Evolutionary conservation across 2,888 invertebrate species (phyloP), one percentile per base, ranked within the genome.

Genomic region (Ceraclea dissimilis): DNA sequence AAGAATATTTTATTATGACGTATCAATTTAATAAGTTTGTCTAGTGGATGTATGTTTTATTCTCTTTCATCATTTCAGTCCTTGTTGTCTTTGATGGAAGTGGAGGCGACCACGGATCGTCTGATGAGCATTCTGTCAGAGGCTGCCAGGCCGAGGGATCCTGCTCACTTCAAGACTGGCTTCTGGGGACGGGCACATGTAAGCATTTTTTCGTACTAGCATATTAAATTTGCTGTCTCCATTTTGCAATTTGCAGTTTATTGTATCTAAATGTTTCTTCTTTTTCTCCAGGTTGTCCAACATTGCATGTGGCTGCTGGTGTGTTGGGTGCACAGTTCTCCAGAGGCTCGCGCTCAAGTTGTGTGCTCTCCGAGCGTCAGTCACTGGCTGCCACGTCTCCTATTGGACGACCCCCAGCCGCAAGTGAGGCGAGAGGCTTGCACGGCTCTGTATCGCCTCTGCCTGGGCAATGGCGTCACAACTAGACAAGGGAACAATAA

Each of bases 101-200:
- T 90, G 2, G 88, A 91, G 62, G 80, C 84, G 34, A 91, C 93
- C 0, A 84, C 94, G 69, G 84, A 88, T 48, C 81, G 93, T 59
- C 75, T 95, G 59, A 91, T 92, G 63, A 89, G 88, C 62, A 93
- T 95, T 67, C 73, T 95, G 22, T 88, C 89, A 66, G 92, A 94
- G 70, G 93, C 93, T 51, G 86, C 92, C 13, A 75, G 88, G 61
- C 81, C 90, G 1, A 80, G 87, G 66, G 86, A 90, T 70, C 85
- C 87, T 0, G 87, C 89, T 66, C 89, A 90, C 62, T 90, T 93
- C 66, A 90, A 93, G 70, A 93, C 93, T 57, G 93, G 94, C 5
- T 88, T 94, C 64, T 94, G 93, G 87, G 93, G 94, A 1, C 78
- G 94, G 63, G 90, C 93, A 0, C 94, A 94, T 73, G 87, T 85